phyloP scores from a whole-genome alignment of 2,888 invertebrate genomes.

The Tipula lateralis region DNA sequence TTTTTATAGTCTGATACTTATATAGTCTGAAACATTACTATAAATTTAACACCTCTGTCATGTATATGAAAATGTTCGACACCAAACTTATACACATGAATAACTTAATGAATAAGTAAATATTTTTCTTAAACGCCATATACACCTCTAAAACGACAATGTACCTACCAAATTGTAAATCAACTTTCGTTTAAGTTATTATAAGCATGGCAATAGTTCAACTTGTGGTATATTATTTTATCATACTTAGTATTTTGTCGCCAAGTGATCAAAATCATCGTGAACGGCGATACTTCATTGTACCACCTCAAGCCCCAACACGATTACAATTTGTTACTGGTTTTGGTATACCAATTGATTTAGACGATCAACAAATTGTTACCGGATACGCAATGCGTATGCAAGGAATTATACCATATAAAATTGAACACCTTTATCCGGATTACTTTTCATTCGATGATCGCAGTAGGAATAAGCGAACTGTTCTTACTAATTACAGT shows the following conservation, averaged over 20 bases:
- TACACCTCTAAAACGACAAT: background rate
- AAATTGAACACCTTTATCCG: constrained; percentile 34
- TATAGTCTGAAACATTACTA: too few species aligned
- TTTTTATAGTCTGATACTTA: too few species aligned
- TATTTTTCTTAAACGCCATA: background rate
- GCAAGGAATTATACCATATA: constrained; percentile 42
- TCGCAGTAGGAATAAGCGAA: background rate
- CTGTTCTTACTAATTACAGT: background rate
- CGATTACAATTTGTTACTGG: constrained; percentile 43
- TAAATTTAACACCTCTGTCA: too few species aligned
- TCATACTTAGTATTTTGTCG: background rate
- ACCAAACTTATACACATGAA: too few species aligned
- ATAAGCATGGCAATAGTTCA: background rate
- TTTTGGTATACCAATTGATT: constrained; percentile 42
- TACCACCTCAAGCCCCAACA: constrained; percentile 46
- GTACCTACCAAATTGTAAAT: background rate
- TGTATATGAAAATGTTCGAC: too few species aligned
- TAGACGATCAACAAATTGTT: constrained; percentile 45
- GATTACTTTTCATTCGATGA: constrained; percentile 36
- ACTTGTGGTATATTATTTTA: background rate
- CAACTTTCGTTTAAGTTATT: background rate
- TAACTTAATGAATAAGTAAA: background rate
- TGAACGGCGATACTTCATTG: constrained; percentile 39
- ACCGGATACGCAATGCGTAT: constrained; percentile 45
- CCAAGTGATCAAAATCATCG: background rate